Base-by-base conservation (phyloP, 2,797 vertebrate species). In the Scolopax bukidnonensis region DNA sequence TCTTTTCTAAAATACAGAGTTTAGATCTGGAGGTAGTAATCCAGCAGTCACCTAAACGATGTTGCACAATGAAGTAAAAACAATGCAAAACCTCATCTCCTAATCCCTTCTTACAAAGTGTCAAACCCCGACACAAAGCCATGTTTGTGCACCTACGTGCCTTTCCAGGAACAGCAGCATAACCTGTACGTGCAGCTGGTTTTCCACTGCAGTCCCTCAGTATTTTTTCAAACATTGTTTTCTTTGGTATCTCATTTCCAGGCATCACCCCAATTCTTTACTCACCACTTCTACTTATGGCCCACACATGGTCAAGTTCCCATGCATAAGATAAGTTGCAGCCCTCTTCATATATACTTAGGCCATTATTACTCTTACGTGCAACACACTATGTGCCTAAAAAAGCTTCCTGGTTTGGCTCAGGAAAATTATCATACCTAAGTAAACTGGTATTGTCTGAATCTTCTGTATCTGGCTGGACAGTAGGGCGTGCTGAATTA, bases 101-200 rank as follows among this genome's bases (percentile, higher is more conserved):
- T 28, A 47, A 47, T 19, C 50, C 41, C 47, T 61, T 45, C 63
- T 84, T 32, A 65, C 59, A 76, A 75, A 71, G 48, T 28, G 8
- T 27, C 59, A 28, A 61, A 40, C 59, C 59, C 40, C 12, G 25
- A 61, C 59, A 76, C 45, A 71, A 75, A 65, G 50, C 38, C 33
- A 32, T 1, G 16, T 24, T 47, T 76, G 47, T 25, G 7, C 17
- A 93, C 6, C 27, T 45, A 27, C n/a, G 40, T 24, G 41, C 27
- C 70, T 33, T 71, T 57, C 33, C 50, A 92, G 33, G 20, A 68
- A 48, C 28, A 92, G 87, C 64, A 56, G 12, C 61, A n/a, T 14
- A 17, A 10, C 1, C 4, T 19, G 28, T 4, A 33, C 23, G 12
- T 0, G 7, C 38, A 67, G 43, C 14, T 45, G 30, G 7, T 30